A percentile compares a stretch with the other conserved stretches of the same genome.
Evolutionary conservation across 2,888 invertebrate genomes (phyloP).

Genomic region (Patella ulyssiponensis): DNA sequence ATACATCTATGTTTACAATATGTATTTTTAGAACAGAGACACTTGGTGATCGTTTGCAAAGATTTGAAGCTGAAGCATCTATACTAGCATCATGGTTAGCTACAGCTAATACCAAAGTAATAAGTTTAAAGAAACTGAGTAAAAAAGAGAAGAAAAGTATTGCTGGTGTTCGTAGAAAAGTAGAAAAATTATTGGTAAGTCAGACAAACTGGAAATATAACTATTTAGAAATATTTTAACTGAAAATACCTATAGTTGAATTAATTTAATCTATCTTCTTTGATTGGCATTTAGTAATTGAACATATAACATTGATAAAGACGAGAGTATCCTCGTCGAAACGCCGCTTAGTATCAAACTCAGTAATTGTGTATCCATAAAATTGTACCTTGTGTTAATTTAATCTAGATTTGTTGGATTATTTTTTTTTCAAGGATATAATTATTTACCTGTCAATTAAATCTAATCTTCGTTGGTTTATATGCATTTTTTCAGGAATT

Average conservation of each 20-base stretch:
- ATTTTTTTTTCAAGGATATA: background rate
- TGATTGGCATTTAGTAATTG: too few species aligned
- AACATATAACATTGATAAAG: too few species aligned
- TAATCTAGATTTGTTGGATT: background rate
- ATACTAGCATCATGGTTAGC: constrained; percentile 63
- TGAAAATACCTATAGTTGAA: too few species aligned
- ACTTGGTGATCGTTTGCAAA: constrained; percentile 62
- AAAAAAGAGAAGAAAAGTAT: constrained; percentile 61
- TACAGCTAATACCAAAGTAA: constrained; percentile 57
- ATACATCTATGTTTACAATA: too few species aligned
- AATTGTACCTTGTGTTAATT: too few species aligned
- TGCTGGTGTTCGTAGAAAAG: constrained; percentile 57
- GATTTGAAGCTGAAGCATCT: constrained; percentile 64
- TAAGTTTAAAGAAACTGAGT: constrained; percentile 56
- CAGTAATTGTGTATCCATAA: too few species aligned
- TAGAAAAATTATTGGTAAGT: constrained; percentile 67
- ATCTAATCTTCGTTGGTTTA: background rate
- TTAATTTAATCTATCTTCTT: background rate
- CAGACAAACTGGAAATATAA: too few species aligned
- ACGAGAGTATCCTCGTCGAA: too few species aligned
- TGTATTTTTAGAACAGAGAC: constrained; percentile 57
- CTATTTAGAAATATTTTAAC: too few species aligned
- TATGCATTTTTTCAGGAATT: constrained; percentile 57
- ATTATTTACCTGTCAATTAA: background rate
- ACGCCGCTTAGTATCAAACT: too few species aligned